Evolutionary conservation across 2,888 invertebrate genomes (phyloP).

Genomic region (Eilema sororculum): DNA sequence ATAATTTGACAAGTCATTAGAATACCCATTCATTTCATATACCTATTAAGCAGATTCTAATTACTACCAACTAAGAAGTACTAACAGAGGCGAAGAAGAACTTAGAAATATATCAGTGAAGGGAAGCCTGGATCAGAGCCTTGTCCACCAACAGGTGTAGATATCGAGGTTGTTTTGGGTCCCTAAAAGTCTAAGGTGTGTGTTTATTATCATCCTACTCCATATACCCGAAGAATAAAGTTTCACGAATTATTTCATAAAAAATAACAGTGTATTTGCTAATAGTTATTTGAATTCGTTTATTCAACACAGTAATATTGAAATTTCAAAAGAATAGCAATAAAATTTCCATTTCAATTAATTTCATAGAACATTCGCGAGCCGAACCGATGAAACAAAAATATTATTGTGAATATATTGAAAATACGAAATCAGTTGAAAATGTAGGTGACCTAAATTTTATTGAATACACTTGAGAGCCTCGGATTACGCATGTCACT

Average conservation of each 20-base stretch:
- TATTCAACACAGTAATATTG: background rate
- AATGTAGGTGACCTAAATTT: constrained; percentile 25
- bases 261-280: background rate
- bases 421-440: constrained; percentile 6
- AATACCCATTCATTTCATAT: too few relatives aligned
- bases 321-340: background rate
- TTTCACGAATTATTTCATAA: background rate
- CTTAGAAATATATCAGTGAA: too few relatives aligned
- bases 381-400: constrained; percentile 10
- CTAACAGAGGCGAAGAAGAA: too few relatives aligned
- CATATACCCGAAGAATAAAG: background rate
- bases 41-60: too few relatives aligned
- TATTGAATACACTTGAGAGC: constrained; percentile 19
- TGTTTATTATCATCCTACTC: too few relatives aligned
- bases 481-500: constrained; percentile 2
- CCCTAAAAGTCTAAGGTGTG: too few relatives aligned
- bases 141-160: too few relatives aligned
- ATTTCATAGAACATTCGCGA: background rate
- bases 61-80: too few relatives aligned
- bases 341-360: constrained; percentile 3
- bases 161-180: too few relatives aligned
- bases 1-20: too few relatives aligned
- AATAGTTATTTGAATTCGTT: background rate
- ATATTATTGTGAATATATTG: constrained; percentile 7
- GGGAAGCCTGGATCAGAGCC: too few relatives aligned